Conservation (phyloP, 2,888 invertebrate genomes). For the Maniola hyperantus region DNA sequence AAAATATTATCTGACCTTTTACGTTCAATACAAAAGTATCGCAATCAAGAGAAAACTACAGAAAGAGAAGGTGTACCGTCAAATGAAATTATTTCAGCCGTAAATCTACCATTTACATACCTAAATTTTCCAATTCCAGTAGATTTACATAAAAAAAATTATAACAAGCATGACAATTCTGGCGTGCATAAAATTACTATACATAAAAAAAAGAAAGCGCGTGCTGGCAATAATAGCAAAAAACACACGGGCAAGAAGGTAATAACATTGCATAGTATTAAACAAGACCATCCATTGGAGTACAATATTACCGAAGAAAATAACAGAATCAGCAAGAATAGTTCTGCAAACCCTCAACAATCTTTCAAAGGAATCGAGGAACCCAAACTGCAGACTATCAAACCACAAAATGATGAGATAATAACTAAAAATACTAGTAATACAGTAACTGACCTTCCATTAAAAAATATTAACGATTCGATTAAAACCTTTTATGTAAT, state of each 20-base stretch:
- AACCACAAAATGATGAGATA: constrained; percentile 22
- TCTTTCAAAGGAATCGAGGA: constrained; percentile 31
- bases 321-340: constrained; percentile 40
- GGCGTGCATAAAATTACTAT: constrained; percentile 64
- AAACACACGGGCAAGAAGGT: constrained; percentile 65
- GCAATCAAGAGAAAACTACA: constrained; percentile 42
- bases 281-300: constrained; percentile 52
- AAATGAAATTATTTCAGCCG: constrained; percentile 52
- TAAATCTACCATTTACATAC: constrained; percentile 60
- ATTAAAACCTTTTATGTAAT: constrained; percentile 54
- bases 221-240: constrained; percentile 55
- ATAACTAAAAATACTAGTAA: constrained; percentile 39
- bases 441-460: constrained; percentile 38
- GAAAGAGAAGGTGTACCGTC: constrained; percentile 49
- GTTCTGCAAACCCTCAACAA: constrained; percentile 16
- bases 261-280: constrained; percentile 60
- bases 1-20: constrained; percentile 51
- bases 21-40: constrained; percentile 42
- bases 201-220: constrained; percentile 71
- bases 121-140: constrained; percentile 63
- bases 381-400: constrained; percentile 33
- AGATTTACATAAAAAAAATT: constrained; percentile 56
- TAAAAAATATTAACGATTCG: constrained; percentile 48
- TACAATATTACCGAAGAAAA: constrained; percentile 46
- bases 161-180: constrained; percentile 1